Base-by-base conservation (phyloP, 2,113 vertebrate species). In the Gulo gulo region DNA sequence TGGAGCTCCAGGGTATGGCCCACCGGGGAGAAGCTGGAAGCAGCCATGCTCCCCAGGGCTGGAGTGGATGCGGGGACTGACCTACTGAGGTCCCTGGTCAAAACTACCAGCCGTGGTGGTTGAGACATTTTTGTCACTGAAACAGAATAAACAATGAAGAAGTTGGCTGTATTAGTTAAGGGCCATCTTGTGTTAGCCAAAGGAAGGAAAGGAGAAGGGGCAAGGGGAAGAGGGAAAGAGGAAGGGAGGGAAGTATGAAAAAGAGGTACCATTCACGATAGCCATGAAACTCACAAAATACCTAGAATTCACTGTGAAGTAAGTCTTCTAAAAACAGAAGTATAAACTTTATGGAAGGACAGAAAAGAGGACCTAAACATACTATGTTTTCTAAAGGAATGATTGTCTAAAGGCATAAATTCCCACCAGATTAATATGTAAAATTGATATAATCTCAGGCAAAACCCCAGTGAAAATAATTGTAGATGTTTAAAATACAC, bases 401-500 rank as follows among this genome's bases (percentile, higher is more conserved):
- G 47, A 59, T 52, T 73, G 11, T 73, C 67, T 74, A 86, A 80
- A 90, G 55, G 74, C 36, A 79, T 92, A 50, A 57, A 39, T 81
- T 89, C 29, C 29, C 10, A 80, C 45, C n/a, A 65, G 47, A 93
- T 67, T 57, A 74, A 89, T 90, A 91, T 91, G 69, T 9, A 83
- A 88, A 95, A 88, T 42, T 82, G 92, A 88, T 69, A 65, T 59
- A 78, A 78, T 83, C 50, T 47, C 15, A 42, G n/a, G 50, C 50
- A 94, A 76, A 61, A 91, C 59, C 26, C 21, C 69, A 61, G 36
- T 84, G 26, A 79, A 24, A 83, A 69, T 55, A 81, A 61, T 73
- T 57, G 7, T 36, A 80, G 89, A 84, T n/a, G 9, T 71, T 92
- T 89, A 78, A 91, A 93, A 96, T 84, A 76, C 61, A 71, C n/a